These are phyloP conservation scores for Oxytorus armatus DNA, from an alignment of 2,888 invertebrate species.

Conservation along the genomic window DNA sequence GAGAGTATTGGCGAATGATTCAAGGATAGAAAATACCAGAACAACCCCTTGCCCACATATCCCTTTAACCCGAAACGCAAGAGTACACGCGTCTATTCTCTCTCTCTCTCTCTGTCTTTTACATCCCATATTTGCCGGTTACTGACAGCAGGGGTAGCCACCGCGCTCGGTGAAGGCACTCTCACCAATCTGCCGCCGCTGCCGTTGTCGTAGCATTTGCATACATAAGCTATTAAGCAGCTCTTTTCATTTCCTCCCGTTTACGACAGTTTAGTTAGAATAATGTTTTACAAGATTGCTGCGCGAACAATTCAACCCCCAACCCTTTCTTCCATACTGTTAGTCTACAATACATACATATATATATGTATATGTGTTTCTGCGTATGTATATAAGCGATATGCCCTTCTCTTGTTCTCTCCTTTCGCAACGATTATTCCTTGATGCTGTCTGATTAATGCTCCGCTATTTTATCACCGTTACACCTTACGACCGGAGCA, in stretches of 20 bases:
- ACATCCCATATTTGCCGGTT: constrained; percentile 71
- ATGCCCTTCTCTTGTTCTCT: constrained; percentile 24
- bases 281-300: constrained; percentile 84
- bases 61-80: constrained; percentile 47
- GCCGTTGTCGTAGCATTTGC: constrained; percentile 78
- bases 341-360: not conserved
- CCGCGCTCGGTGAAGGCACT: constrained; percentile 73
- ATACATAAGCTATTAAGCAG: constrained; percentile 85
- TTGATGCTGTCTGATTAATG: constrained; percentile 78
- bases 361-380: not conserved
- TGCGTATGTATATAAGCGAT: not conserved
- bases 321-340: constrained; percentile 63
- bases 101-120: constrained; percentile 74
- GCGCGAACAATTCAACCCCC: constrained; percentile 78
- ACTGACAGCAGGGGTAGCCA: constrained; percentile 66
- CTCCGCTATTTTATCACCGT: constrained; percentile 73
- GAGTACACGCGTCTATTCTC: constrained; percentile 29
- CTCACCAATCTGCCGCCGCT: constrained; percentile 81
- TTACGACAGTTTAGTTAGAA: constrained; percentile 85
- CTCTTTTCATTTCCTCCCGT: constrained; percentile 85
- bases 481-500: constrained; percentile 15
- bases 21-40: constrained; percentile 29
- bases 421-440: constrained; percentile 55
- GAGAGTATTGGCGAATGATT: constrained; percentile 30
- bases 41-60: constrained; percentile 34